Evolutionary conservation across 1,140 invertebrate genomes (phyloP), one percentile per base, ranked within the genome.

Genomic region (Zaprionus tsacasi): DNA sequence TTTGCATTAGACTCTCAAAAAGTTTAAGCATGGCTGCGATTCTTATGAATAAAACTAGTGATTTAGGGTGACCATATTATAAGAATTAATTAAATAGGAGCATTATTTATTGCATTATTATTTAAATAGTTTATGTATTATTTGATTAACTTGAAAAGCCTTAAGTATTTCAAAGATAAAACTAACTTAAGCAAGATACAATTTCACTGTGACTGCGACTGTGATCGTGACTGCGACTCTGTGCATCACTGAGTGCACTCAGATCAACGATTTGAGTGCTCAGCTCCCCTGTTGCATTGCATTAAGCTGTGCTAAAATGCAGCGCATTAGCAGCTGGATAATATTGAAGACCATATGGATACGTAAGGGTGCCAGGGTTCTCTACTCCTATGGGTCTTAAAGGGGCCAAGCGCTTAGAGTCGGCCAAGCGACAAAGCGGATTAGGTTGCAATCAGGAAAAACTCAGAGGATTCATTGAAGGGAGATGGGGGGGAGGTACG

Each of bases 241-340:
- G 17, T 3, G 36, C 82, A 87, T 58, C 78, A 45, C 82, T 72
- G 55, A 69, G 6, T 54, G 52, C 35, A 40, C 21, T 30, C n/a
- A 55, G 64, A 40, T 67, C 17, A 50, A 12, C 65, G 67, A 64
- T 61, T 65, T 81, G 56, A 70, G 55, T 71, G 82, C 67, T 73
- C 79, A 60, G 43, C 57, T 83, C 66, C 70, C 81, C 79, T 90
- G 85, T 89, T 76, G 71, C 66, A 81, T 79, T 81, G 86, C 86
- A 89, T 89, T 89, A 85, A 81, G 72, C 57, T 71, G 72, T 75
- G 79, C 71, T 83, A 79, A 88, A 85, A 74, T 66, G 59, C 57
- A 65, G 66, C 78, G 78, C 81, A 89, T 89, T 89, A 89, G 81
- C 83, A 88, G 85, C 85, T 88, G 85, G 68, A 79, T 74, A 75